Conservation (phyloP, 2,797 vertebrate species). For the Paratrypauchen microcephalus region DNA sequence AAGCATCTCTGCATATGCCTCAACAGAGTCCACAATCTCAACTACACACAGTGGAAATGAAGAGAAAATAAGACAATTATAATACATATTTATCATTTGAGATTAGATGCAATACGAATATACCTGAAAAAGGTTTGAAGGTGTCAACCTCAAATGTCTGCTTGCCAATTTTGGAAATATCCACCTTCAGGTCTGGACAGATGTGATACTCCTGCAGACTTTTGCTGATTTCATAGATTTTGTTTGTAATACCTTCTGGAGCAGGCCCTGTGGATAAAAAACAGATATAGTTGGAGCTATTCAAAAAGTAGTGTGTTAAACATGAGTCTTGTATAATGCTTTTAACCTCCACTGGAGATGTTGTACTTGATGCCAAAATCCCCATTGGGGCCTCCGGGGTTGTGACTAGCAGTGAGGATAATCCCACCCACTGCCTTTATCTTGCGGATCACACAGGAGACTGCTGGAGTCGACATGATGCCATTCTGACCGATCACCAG, state of each 20-base stretch:
- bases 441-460: conserved; percentile 97
- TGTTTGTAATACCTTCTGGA: conserved; percentile 92
- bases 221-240: conserved; percentile 97
- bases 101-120: background rate
- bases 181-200: conserved; percentile 92
- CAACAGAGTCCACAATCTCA: conserved; percentile 96
- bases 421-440: conserved; percentile 94
- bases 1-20: conserved; percentile 92
- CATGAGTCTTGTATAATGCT: background rate
- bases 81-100: background rate
- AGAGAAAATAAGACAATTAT: background rate
- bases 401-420: conserved; percentile 97
- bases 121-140: conserved; percentile 94
- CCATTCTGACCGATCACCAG: conserved; percentile 95
- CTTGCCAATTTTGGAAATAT: conserved; percentile 88
- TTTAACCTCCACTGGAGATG: conserved; percentile 91
- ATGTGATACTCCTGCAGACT: conserved; percentile 91
- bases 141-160: conserved; percentile 96
- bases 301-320: background rate
- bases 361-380: conserved; percentile 99
- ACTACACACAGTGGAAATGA: conserved; percentile 73
- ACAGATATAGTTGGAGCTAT: background rate
- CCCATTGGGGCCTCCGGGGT: conserved; percentile 92
- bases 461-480: conserved; percentile 95
- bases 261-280: conserved; percentile 84